A percentile compares a stretch with the other conserved stretches of the same genome.
Evolutionary conservation across 2,113 vertebrate species (phyloP).

Genomic region (Seriola rivoliana): DNA sequence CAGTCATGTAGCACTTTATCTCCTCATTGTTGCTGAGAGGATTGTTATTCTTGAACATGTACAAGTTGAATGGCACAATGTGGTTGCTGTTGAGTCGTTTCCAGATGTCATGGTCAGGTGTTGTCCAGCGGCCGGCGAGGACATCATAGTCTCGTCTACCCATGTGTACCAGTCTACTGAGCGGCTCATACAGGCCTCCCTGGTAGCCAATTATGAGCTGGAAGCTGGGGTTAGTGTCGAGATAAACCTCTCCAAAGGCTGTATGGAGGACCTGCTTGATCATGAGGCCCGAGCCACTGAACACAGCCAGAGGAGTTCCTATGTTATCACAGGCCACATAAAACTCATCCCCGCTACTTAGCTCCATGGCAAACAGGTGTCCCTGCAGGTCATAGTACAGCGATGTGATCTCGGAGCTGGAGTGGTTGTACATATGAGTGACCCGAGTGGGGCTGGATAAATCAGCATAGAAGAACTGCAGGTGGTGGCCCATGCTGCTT

Average conservation of each 20-base stretch:
- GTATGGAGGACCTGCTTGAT: constrained; percentile 97
- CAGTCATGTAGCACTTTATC: constrained; percentile 99
- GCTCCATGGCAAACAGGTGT: constrained; percentile 97
- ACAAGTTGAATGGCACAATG: constrained; percentile 96
- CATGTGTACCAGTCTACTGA: constrained; percentile 96
- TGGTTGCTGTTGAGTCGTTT: constrained; percentile 91
- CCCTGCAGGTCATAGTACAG: constrained; percentile 98
- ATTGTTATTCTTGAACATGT: constrained; percentile 99
- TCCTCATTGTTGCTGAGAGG: constrained; percentile 97
- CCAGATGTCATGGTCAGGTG: constrained; percentile 94
- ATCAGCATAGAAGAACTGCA: constrained; percentile 99
- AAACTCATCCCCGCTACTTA: constrained; percentile 96
- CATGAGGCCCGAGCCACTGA: constrained; percentile 96
- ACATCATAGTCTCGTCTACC: constrained; percentile 96
- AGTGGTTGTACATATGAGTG: constrained; percentile 98
- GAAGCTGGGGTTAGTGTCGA: constrained; percentile 96
- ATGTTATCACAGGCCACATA: constrained; percentile 98
- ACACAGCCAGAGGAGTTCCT: constrained; percentile 96
- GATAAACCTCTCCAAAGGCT: constrained; percentile 97
- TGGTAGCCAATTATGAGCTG: constrained; percentile 96
- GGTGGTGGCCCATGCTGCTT: constrained; percentile 89
- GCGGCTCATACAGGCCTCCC: constrained; percentile 95
- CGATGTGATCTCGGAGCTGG: constrained; percentile 96
- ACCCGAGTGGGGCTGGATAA: constrained; percentile 94
- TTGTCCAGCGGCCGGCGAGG: constrained; percentile 96